Conservation (phyloP, 37 sponge, comb jelly and placozoan genomes). For the Dysidea cf. avara region DNA sequence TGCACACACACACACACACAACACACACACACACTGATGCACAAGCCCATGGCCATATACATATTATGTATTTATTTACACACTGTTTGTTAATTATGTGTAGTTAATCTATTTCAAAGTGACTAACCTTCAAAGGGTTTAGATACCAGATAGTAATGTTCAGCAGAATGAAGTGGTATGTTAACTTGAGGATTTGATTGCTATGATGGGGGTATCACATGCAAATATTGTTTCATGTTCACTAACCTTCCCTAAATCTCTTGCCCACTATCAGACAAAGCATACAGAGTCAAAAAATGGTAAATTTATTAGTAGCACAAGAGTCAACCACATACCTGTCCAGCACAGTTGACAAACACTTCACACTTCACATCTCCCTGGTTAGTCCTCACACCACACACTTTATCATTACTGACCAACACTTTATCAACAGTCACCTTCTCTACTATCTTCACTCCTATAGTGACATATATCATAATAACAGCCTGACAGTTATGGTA, state of each 20-base stretch:
- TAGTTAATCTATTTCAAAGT: no score
- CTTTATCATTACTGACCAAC: constrained; percentile 40
- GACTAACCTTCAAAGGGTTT: constrained; percentile 70
- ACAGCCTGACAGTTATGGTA: no score
- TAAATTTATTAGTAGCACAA: no score
- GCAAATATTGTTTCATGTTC: background rate
- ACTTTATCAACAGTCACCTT: constrained; percentile 56
- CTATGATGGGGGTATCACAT: background rate
- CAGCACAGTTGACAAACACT: constrained; percentile 78
- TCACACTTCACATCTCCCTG: constrained; percentile 69
- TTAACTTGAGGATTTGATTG: constrained; percentile 42
- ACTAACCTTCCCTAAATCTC: background rate
- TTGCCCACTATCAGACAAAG: constrained; percentile 11
- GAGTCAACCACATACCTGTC: constrained; percentile 61
- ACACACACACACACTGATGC: no score
- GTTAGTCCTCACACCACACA: constrained; percentile 69
- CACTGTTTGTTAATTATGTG: no score
- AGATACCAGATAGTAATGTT: constrained; percentile 61
- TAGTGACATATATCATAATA: background rate
- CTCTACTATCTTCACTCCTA: constrained; percentile 57
- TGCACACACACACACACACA: no score
- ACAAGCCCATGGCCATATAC: no score
- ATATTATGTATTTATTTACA: no score
- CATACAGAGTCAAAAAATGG: background rate
- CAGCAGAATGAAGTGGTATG: constrained; percentile 49